Evolutionary conservation across 2,888 invertebrate genomes (phyloP).

Genomic region (Galeruca laticollis): DNA sequence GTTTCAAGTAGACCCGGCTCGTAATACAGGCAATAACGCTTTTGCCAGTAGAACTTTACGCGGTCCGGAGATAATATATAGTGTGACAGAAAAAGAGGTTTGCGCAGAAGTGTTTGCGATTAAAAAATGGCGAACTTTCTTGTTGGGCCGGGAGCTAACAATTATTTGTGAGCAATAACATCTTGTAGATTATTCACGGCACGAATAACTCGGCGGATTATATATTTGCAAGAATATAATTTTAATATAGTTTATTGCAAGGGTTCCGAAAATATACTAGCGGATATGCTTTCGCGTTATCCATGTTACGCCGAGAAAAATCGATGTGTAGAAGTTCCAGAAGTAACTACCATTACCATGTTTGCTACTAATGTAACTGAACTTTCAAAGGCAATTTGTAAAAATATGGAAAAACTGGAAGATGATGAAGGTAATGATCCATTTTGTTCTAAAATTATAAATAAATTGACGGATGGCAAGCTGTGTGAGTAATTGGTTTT

Average conservation of each 20-base stretch:
- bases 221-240: slow-evolving; percentile 25
- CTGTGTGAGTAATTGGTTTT: slow-evolving; percentile 17
- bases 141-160: neutral
- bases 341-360: neutral
- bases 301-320: neutral
- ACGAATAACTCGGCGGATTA: slow-evolving; percentile 24
- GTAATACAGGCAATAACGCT: too few relatives aligned
- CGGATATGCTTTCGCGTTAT: slow-evolving; percentile 30
- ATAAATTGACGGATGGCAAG: too few relatives aligned
- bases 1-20: too few relatives aligned
- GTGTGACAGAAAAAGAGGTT: neutral
- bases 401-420: too few relatives aligned
- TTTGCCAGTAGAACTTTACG: neutral
- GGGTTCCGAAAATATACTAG: slow-evolving; percentile 22
- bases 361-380: neutral
- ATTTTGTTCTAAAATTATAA: too few relatives aligned
- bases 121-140: neutral
- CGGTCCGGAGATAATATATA: neutral
- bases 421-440: too few relatives aligned
- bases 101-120: neutral
- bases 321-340: neutral
- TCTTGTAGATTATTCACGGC: slow-evolving; percentile 13
- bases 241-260: slow-evolving; percentile 23
- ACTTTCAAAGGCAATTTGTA: neutral
- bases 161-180: too few relatives aligned